A percentile compares a stretch with the other conserved stretches of the same genome.
Conservation (phyloP, 2,113 vertebrate species). For the Petrocephalus microphthalmus region DNA sequence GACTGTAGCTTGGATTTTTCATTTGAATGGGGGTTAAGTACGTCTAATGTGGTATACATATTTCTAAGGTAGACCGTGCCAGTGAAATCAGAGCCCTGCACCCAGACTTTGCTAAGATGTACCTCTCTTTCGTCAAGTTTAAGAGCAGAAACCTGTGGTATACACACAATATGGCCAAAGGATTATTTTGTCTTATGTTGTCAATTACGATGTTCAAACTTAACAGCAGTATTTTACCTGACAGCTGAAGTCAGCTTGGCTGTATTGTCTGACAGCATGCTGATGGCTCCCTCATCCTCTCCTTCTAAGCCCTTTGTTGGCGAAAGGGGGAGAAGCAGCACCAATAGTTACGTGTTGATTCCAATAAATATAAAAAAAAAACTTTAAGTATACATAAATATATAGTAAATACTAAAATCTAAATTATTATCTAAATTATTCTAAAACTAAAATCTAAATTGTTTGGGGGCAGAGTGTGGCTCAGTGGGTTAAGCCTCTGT, state of each 20-base stretch:
- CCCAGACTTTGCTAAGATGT: neutral
- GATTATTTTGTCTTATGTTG: neutral
- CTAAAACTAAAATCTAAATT: too few relatives aligned
- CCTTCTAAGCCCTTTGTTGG: slow-evolving; percentile 81
- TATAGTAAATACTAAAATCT: neutral
- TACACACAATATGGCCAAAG: neutral
- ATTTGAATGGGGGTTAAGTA: neutral
- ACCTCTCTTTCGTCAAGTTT: neutral
- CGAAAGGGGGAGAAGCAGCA: slow-evolving; percentile 22
- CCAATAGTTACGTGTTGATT: neutral
- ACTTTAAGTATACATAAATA: too few relatives aligned
- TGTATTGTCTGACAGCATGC: slow-evolving; percentile 97
- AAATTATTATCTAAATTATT: too few relatives aligned
- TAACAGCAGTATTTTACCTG: slow-evolving; percentile 62
- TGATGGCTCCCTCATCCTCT: slow-evolving; percentile 96
- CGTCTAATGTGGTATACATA: neutral
- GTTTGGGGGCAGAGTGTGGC: too few relatives aligned
- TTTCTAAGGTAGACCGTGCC: neutral
- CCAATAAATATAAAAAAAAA: neutral
- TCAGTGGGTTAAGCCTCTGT: too few relatives aligned
- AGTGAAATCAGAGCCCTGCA: neutral
- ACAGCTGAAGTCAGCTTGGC: slow-evolving; percentile 96
- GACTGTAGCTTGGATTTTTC: neutral
- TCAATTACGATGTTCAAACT: neutral
- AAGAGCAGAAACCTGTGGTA: neutral